phyloP scores from a whole-genome alignment of 2,888 invertebrate genomes.

The Dicyrtoma fusca region DNA sequence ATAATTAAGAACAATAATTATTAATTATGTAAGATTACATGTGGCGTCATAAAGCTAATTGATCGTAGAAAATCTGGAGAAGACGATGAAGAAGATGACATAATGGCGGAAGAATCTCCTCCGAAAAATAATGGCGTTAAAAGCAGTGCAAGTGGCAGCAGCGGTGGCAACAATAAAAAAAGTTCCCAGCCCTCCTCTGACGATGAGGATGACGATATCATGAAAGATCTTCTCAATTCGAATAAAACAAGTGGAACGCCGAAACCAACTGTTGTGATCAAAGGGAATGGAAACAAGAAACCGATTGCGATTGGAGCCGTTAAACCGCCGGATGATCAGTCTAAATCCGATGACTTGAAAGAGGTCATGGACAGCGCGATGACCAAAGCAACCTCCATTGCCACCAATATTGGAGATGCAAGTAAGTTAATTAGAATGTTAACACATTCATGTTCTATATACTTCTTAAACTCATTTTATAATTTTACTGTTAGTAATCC shows the following conservation, averaged over 20 bases:
- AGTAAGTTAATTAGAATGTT: conserved; percentile 17
- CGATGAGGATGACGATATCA: conserved; percentile 6
- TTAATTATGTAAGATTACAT: too few relatives aligned
- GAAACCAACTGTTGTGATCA: conserved; percentile 9
- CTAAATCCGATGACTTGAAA: neutral
- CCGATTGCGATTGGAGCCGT: neutral
- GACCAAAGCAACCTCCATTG: conserved; percentile 11
- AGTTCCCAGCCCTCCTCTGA: neutral
- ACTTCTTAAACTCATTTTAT: neutral
- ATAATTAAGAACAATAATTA: too few relatives aligned
- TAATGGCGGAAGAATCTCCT: too few relatives aligned
- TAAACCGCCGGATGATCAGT: too few relatives aligned
- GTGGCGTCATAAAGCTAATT: too few relatives aligned
- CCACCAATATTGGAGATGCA: conserved; percentile 7
- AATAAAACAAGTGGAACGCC: conserved; percentile 5
- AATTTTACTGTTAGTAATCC: neutral
- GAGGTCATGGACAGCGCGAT: conserved; percentile 4
- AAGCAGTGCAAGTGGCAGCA: too few relatives aligned
- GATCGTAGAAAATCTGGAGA: too few relatives aligned
- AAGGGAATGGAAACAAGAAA: neutral
- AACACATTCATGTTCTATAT: neutral
- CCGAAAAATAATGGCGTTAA: too few relatives aligned
- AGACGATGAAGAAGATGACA: too few relatives aligned
- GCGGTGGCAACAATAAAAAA: neutral
- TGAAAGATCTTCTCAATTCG: conserved; percentile 6